A percentile compares a stretch with the other conserved stretches of the same genome.
Evolutionary conservation across 2,797 vertebrate genomes (phyloP).

Genomic region (Poeciliopsis paucimaculata): DNA sequence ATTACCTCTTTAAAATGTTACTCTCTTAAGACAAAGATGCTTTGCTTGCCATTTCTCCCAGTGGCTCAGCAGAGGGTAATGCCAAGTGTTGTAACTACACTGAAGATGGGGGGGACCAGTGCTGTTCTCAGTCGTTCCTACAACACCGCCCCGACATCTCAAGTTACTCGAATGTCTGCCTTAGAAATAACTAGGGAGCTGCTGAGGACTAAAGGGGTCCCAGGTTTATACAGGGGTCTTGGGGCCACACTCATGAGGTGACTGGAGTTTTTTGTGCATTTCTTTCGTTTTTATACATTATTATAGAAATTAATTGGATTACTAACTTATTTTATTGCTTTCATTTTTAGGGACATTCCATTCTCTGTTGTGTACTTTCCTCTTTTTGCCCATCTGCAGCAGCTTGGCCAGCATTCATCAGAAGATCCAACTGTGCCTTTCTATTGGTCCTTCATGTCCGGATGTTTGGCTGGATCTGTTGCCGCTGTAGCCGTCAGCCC

Average conservation of each 20-base stretch:
- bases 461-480: conserved; percentile 81
- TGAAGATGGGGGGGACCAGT: conserved; percentile 79
- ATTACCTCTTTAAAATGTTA: background rate
- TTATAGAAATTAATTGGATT: background rate
- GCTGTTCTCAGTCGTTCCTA: conserved; percentile 81
- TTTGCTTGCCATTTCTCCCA: conserved; percentile 34
- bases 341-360: conserved; percentile 82
- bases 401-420: conserved; percentile 75
- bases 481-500: conserved; percentile 86
- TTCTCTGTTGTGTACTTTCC: conserved; percentile 88
- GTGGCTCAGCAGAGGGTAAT: conserved; percentile 83
- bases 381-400: conserved; percentile 85
- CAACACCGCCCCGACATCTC: conserved; percentile 67
- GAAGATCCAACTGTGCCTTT: conserved; percentile 79
- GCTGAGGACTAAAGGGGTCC: conserved; percentile 82
- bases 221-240: conserved; percentile 84
- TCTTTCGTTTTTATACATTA: background rate
- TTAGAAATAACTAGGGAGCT: conserved; percentile 83
- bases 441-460: conserved; percentile 85
- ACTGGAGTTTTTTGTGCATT: background rate
- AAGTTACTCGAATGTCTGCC: conserved; percentile 77
- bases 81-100: conserved; percentile 67
- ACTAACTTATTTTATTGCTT: background rate
- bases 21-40: background rate
- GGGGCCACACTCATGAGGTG: conserved; percentile 87